Evolutionary conservation across 2,113 vertebrate genomes (phyloP).

Genomic region (Excalfactoria chinensis): DNA sequence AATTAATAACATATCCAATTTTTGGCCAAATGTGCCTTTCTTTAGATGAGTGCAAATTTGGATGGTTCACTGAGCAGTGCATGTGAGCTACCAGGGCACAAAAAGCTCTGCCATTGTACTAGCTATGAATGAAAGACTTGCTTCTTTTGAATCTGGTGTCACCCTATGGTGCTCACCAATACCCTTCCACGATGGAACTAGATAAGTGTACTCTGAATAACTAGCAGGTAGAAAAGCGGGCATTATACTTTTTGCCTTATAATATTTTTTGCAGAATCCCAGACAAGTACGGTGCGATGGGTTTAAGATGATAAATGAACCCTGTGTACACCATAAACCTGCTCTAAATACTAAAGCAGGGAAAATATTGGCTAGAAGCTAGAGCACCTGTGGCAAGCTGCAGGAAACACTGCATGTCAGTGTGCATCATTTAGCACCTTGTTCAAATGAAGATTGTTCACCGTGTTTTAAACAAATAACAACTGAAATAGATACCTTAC

Average conservation of each 20-base stretch:
- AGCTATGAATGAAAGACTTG: neutral
- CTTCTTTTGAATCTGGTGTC: neutral
- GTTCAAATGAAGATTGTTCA: neutral
- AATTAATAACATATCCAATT: slow-evolving; percentile 26
- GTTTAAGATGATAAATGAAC: neutral
- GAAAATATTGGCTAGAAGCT: neutral
- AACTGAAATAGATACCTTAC: neutral
- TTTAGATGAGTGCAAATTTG: neutral
- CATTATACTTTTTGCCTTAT: neutral
- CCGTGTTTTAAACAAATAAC: neutral
- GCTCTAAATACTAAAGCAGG: neutral
- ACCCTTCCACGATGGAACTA: neutral
- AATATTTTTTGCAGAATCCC: neutral
- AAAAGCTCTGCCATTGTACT: neutral
- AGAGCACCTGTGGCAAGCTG: neutral
- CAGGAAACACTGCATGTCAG: neutral
- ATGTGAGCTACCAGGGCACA: slow-evolving; percentile 11
- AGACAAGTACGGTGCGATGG: neutral
- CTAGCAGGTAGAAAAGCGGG: neutral
- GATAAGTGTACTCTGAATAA: neutral
- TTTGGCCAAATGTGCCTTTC: slow-evolving; percentile 28
- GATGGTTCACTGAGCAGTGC: slow-evolving; percentile 34
- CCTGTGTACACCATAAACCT: accelerated
- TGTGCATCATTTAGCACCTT: neutral
- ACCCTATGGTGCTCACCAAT: neutral